phyloP scores from a whole-genome alignment of 2,797 vertebrate genomes.

The Erethizon dorsatum region DNA sequence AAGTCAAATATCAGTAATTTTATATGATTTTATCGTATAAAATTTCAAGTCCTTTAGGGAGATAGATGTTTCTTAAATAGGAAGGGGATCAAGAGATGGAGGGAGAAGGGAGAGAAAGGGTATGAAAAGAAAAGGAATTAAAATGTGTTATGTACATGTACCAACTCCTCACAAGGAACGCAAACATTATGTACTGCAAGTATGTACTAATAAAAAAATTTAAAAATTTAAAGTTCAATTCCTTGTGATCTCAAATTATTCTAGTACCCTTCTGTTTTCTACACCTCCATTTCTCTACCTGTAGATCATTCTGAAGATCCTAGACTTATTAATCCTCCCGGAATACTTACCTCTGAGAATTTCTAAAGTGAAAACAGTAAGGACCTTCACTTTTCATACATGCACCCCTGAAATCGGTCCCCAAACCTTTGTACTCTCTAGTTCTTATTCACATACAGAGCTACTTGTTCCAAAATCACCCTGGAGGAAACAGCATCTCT shows the following conservation, averaged over 20 bases:
- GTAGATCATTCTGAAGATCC: not conserved
- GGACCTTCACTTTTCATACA: not conserved
- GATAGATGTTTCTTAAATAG: not conserved
- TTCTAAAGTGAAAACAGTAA: not conserved
- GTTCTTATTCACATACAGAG: not conserved
- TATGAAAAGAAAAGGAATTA: not conserved
- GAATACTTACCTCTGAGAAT: not conserved
- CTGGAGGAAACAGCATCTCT: not conserved
- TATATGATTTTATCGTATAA: not conserved
- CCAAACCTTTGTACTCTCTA: not conserved
- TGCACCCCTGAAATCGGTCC: not conserved
- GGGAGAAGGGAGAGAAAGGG: not conserved
- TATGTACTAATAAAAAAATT: not conserved
- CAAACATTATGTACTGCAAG: not conserved
- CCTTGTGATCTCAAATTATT: not conserved
- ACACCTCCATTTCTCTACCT: not conserved
- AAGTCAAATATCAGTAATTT: not conserved
- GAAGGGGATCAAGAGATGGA: not conserved
- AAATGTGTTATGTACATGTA: not conserved
- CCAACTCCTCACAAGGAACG: not conserved
- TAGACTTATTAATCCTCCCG: not conserved
- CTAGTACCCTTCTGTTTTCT: not conserved
- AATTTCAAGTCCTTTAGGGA: not conserved
- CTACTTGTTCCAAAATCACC: not conserved
- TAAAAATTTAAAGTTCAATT: not conserved